Evolutionary conservation across 1,140 invertebrate genomes (phyloP).

Genomic region (Drosophila watanabei): DNA sequence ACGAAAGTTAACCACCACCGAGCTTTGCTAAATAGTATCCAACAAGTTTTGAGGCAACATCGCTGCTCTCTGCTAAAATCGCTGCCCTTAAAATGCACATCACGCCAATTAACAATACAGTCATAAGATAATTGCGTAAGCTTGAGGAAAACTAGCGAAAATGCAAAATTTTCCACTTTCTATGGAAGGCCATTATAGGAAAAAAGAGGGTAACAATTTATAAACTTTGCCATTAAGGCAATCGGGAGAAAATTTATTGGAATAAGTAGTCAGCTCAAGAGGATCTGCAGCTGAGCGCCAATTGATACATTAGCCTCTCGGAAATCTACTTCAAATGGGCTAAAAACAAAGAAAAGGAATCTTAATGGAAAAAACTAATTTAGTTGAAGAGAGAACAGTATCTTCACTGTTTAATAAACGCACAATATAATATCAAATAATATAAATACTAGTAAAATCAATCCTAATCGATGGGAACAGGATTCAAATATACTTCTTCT

Average conservation of each 20-base stretch:
- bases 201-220: no score
- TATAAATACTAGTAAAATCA: no score
- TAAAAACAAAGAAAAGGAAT: background rate
- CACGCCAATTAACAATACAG: conserved; percentile 57
- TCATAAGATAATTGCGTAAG: conserved; percentile 45
- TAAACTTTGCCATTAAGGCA: background rate
- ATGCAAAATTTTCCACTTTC: background rate
- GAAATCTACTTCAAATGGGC: background rate
- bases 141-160: background rate
- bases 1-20: conserved; percentile 20
- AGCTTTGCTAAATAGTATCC: conserved; percentile 45
- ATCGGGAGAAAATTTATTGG: background rate
- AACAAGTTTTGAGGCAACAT: conserved; percentile 4
- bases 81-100: conserved; percentile 44
- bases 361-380: background rate
- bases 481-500: no score
- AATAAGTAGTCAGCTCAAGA: background rate
- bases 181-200: background rate
- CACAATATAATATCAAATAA: no score
- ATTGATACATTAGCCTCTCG: background rate
- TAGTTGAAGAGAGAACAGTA: no score
- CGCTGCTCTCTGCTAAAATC: conserved; percentile 45
- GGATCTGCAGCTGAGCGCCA: no score
- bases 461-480: no score
- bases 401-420: fast-evolving